phyloP scores from a whole-genome alignment of 2,113 vertebrate species.

The Phyllostomus discolor region DNA sequence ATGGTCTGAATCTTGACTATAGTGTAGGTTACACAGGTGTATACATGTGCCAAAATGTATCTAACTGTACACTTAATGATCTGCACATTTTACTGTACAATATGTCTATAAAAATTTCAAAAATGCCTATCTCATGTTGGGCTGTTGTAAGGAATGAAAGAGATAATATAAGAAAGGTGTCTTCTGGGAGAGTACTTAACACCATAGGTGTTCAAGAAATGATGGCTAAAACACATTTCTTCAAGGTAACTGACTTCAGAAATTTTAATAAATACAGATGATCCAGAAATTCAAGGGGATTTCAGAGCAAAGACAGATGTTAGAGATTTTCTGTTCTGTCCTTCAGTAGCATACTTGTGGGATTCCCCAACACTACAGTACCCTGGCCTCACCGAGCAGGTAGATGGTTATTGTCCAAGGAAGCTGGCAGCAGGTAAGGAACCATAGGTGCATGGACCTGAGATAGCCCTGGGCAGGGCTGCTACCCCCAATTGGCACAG shows the following conservation, averaged over 20 bases:
- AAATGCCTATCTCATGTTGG: not conserved
- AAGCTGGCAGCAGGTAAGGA: not conserved
- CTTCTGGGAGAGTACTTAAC: not conserved
- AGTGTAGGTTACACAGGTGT: not conserved
- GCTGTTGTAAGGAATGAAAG: not conserved
- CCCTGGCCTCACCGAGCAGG: not conserved
- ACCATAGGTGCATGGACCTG: not conserved
- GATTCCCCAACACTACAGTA: not conserved
- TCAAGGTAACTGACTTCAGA: conserved; percentile 18
- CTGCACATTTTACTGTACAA: not conserved
- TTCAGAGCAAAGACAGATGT: not conserved
- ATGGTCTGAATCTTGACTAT: not conserved
- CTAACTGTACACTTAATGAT: not conserved
- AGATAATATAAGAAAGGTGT: not conserved
- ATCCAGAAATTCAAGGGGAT: not conserved
- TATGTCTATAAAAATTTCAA: not conserved
- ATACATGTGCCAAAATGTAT: not conserved
- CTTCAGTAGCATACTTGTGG: not conserved
- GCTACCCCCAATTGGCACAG: not conserved
- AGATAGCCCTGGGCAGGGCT: not conserved
- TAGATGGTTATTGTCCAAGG: not conserved
- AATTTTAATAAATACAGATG: not conserved
- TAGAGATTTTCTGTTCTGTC: not conserved
- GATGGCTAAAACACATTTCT: not conserved
- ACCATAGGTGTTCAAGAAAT: not conserved